A percentile compares a stretch with the other conserved stretches of the same genome.
Conservation (phyloP, 2,888 invertebrate genomes). For the Mythimna loreyi region DNA sequence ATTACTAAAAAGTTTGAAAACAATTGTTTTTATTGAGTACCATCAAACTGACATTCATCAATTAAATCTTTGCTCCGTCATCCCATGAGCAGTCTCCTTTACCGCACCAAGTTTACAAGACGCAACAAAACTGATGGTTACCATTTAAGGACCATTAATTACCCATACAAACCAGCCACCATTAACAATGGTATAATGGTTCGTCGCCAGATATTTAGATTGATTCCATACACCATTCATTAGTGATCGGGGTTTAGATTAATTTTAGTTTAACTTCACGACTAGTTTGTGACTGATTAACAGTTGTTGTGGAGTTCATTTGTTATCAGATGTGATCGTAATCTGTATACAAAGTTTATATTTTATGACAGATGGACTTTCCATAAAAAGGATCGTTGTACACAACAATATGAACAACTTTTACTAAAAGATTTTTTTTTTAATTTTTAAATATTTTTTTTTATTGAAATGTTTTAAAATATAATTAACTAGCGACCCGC, state of each 20-base stretch:
- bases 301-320: constrained; percentile 1
- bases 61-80: constrained; percentile 2
- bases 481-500: too few species aligned
- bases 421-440: too few species aligned
- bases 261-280: constrained; percentile 58
- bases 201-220: constrained; percentile 64
- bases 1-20: too few species aligned
- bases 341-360: too few species aligned
- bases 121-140: constrained; percentile 67
- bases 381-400: too few species aligned
- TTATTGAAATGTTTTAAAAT: too few species aligned
- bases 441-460: too few species aligned
- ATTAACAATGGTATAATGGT: constrained; percentile 72
- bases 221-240: constrained; percentile 62
- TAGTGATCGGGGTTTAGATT: constrained; percentile 56
- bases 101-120: constrained; percentile 60
- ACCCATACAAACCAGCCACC: constrained; percentile 71
- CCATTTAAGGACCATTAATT: constrained; percentile 73
- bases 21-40: background rate
- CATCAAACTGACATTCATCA: background rate
- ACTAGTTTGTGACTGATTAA: constrained; percentile 49
- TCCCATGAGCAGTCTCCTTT: constrained; percentile 48
- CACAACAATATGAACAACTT: too few species aligned
- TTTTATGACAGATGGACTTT: too few species aligned
- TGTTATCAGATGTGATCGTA: background rate